A percentile compares a stretch with the other conserved stretches of the same genome.
These are phyloP conservation scores for Labeo rohita DNA, from an alignment of 2,113 vertebrate genomes.

Conservation along the genomic window DNA sequence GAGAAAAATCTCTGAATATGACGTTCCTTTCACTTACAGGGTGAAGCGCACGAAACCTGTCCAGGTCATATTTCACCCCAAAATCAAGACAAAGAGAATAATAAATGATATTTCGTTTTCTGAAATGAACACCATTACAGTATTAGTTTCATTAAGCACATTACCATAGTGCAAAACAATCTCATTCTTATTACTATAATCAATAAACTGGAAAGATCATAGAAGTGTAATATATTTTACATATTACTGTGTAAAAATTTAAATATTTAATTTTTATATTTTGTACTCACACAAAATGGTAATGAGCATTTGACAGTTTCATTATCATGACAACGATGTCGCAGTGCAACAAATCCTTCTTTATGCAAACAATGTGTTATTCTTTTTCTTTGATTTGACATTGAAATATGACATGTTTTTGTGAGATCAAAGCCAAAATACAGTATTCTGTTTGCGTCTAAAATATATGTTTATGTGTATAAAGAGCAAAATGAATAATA, in stretches of 20 bases:
- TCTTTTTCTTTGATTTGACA: not conserved
- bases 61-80: not conserved
- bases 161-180: slow-evolving; percentile 5
- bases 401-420: not conserved
- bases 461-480: not conserved
- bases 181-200: not conserved
- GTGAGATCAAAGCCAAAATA: no score
- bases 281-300: not conserved
- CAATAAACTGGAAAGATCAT: not conserved
- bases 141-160: not conserved
- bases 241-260: no score
- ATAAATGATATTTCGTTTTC: not conserved
- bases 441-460: not conserved
- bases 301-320: not conserved
- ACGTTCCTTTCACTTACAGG: not conserved
- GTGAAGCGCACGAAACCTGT: not conserved
- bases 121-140: not conserved
- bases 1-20: not conserved
- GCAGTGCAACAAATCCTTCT: not conserved
- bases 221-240: no score
- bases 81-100: not conserved
- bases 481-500: not conserved
- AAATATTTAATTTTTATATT: no score
- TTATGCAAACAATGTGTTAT: not conserved
- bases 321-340: not conserved